Evolutionary conservation across 2,113 vertebrate species (phyloP), one percentile per base, ranked within the genome.

Genomic region (Aplodontia rufa): DNA sequence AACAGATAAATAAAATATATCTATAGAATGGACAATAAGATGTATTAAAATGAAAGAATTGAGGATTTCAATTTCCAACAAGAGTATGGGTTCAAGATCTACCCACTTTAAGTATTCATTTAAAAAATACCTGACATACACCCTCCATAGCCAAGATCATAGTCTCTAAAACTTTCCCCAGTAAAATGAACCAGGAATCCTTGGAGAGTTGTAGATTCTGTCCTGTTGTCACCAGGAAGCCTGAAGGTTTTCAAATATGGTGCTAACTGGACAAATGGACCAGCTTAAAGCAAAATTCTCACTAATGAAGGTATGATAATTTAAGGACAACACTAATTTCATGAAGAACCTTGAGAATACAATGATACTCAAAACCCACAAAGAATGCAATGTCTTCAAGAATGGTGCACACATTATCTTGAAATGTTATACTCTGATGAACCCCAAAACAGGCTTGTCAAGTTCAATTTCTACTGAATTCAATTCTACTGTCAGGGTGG

Each of bases 391-490:
- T 45, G 8, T 22, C 6, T 19, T 69, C 20, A 60, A 75, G 55
- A 88, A 69, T 47, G 6, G 26, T 47, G 3, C 1, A 17, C 8
- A 24, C 35, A 74, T 60, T 64, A 35, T 49, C 51, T 60, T 19
- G 30, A 60, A 91, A 72, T 45, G 37, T 35, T 51, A 11, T 45
- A 30, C n/a, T 71, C 8, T 11, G 9, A 64, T 78, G 80, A 86
- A 86, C 40, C 22, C 32, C 51, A 47, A 69, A 35, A 55, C 14
- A 13, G 16, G 62, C 69, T 80, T 68, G 37, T 40, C 53, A 88
- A 82, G 32, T 82, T 81, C 88, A 69, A 93, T 68, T 92, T 86
- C 30, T 58, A 22, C n/a, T 92, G n/a, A 76, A n/a, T n/a, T n/a
- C n/a, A 66, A 35, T 8, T 17, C 4, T n/a, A n/a, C n/a, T n/a